Conservation (phyloP, 2,888 invertebrate species). For the Didymodactylos carnosus region DNA sequence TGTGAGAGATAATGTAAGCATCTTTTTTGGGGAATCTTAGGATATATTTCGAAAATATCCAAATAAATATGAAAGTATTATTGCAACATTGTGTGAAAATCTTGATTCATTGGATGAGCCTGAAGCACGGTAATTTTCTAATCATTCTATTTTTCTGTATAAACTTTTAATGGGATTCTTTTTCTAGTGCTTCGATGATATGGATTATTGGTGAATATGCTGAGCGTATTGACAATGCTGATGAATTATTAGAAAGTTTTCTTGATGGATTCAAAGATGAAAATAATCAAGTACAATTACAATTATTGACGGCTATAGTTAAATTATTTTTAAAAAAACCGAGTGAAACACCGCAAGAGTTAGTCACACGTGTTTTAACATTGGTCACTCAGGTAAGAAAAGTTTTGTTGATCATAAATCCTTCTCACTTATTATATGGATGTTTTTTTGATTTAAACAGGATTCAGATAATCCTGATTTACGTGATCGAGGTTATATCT, state of each 20-base stretch:
- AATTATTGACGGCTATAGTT: constrained; percentile 86
- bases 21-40: constrained; percentile 21
- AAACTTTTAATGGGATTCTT: neutral
- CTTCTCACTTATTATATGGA: constrained; percentile 27
- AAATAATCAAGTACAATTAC: constrained; percentile 71
- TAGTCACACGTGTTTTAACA: constrained; percentile 65
- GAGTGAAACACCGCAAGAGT: constrained; percentile 74
- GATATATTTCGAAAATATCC: constrained; percentile 59
- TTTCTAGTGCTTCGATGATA: constrained; percentile 69
- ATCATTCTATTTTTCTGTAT: constrained; percentile 16
- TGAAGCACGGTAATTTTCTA: constrained; percentile 46
- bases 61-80: constrained; percentile 97
- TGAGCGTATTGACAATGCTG: constrained; percentile 95
- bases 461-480: constrained; percentile 93
- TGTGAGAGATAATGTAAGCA: neutral
- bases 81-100: constrained; percentile 94
- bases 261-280: constrained; percentile 91
- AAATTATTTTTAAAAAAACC: constrained; percentile 93
- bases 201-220: constrained; percentile 82
- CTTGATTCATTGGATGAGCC: constrained; percentile 94
- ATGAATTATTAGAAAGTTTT: constrained; percentile 88
- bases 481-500: constrained; percentile 91
- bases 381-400: constrained; percentile 37
- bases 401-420: neutral
- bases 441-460: neutral